A percentile compares a stretch with the other conserved stretches of the same genome.
These are phyloP conservation scores for Hydrotaea diabolus DNA, from an alignment of 2,888 invertebrate species.

Conservation along the genomic window DNA sequence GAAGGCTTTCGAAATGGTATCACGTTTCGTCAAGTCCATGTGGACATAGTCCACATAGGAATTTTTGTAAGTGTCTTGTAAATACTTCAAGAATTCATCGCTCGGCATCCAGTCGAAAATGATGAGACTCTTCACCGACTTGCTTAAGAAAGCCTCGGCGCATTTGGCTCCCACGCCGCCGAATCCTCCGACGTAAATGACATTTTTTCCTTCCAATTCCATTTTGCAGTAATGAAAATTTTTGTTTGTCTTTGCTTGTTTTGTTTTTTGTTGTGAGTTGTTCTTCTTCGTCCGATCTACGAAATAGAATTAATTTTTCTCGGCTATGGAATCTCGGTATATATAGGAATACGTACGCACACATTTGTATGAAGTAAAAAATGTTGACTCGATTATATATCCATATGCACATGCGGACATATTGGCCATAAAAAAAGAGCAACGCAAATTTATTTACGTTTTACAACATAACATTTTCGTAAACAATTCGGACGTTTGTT, in stretches of 20 bases:
- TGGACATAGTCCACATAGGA: conserved; percentile 47
- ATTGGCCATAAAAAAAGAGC: too few species aligned
- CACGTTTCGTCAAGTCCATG: conserved; percentile 67
- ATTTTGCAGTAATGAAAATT: background rate
- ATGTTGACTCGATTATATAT: too few species aligned
- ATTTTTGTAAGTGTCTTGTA: conserved; percentile 46
- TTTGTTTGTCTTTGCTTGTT: too few species aligned
- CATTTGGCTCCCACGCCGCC: conserved; percentile 67
- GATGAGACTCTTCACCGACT: conserved; percentile 68
- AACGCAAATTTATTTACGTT: too few species aligned
- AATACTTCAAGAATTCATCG: conserved; percentile 51
- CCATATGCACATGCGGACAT: too few species aligned
- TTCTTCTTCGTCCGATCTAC: conserved; percentile 7
- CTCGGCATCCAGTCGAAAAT: conserved; percentile 67
- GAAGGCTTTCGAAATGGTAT: conserved; percentile 61
- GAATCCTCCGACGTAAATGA: conserved; percentile 68
- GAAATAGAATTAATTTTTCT: background rate
- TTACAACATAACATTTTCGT: too few species aligned
- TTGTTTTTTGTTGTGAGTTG: too few species aligned
- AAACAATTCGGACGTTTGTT: too few species aligned
- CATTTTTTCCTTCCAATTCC: conserved; percentile 65
- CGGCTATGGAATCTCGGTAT: background rate
- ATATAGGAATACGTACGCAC: background rate
- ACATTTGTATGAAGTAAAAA: too few species aligned
- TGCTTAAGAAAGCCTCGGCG: conserved; percentile 65